phyloP scores from a whole-genome alignment of 2,113 vertebrate genomes.

The Phaethon lepturus region DNA sequence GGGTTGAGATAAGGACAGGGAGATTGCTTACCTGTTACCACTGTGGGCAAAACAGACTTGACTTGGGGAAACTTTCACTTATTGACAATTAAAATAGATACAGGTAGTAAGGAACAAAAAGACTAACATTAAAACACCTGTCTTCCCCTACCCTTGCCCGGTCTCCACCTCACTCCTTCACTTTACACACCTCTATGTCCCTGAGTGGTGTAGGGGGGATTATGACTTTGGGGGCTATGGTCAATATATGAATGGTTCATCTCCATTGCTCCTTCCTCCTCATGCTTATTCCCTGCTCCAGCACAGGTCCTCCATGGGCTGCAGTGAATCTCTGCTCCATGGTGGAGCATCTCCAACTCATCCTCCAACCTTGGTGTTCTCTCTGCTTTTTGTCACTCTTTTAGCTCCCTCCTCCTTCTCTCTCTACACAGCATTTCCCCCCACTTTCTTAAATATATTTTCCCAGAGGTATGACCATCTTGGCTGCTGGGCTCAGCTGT shows the following conservation, averaged over 20 bases:
- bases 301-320: not conserved
- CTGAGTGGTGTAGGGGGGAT: too few relatives aligned
- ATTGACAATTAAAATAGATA: not conserved
- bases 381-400: not conserved
- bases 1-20: not conserved
- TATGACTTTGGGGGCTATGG: too few relatives aligned
- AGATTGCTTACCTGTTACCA: not conserved
- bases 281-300: not conserved
- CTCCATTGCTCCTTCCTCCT: not conserved
- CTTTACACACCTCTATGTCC: not conserved
- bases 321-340: not conserved
- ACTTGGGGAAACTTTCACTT: not conserved
- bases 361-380: not conserved
- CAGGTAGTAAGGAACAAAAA: not conserved
- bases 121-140: not conserved
- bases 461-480: not conserved
- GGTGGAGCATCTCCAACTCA: not conserved
- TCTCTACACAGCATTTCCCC: not conserved
- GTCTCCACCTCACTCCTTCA: not conserved
- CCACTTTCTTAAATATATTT: not conserved
- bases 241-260: not conserved
- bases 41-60: not conserved
- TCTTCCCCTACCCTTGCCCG: not conserved
- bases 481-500: not conserved
- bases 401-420: not conserved